phyloP scores from a whole-genome alignment of 2,888 invertebrate genomes.

The Melipona bicolor region DNA sequence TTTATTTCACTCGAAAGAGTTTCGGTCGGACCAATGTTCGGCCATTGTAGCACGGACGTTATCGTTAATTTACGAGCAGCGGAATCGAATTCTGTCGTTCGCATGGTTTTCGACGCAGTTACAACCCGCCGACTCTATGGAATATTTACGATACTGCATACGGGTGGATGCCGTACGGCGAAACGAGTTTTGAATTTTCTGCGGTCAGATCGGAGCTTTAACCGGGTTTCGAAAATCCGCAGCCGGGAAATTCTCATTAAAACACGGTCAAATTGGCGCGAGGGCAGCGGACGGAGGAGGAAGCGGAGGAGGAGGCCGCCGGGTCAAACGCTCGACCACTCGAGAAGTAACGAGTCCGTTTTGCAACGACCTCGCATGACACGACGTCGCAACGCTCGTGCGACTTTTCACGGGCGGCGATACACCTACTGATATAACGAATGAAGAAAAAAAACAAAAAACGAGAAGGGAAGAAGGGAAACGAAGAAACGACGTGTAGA shows the following conservation, averaged over 20 bases:
- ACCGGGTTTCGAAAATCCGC: not conserved
- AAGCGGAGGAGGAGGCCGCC: too few species aligned
- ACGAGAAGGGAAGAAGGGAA: not conserved
- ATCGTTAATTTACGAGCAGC: slow-evolving; percentile 31
- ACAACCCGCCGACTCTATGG: not conserved
- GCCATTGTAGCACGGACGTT: not conserved
- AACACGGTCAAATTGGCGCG: not conserved
- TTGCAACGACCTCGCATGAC: not conserved
- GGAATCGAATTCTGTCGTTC: not conserved
- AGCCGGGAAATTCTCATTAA: slow-evolving; percentile 17
- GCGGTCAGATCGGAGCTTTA: not conserved
- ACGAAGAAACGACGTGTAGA: not conserved
- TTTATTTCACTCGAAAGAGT: not conserved
- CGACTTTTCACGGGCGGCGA: not conserved
- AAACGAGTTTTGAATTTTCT: not conserved
- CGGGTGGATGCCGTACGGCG: not conserved
- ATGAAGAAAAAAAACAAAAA: not conserved
- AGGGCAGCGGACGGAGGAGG: not conserved
- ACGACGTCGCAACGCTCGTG: not conserved
- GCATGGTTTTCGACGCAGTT: not conserved
- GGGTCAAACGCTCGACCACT: slow-evolving; percentile 6
- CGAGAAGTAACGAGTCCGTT: slow-evolving; percentile 27
- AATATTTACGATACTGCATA: slow-evolving; percentile 10
- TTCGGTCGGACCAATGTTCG: not conserved
- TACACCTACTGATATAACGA: slow-evolving; percentile 10